phyloP scores from a whole-genome alignment of 2,888 invertebrate genomes.

The Strigamia transsilvanica region DNA sequence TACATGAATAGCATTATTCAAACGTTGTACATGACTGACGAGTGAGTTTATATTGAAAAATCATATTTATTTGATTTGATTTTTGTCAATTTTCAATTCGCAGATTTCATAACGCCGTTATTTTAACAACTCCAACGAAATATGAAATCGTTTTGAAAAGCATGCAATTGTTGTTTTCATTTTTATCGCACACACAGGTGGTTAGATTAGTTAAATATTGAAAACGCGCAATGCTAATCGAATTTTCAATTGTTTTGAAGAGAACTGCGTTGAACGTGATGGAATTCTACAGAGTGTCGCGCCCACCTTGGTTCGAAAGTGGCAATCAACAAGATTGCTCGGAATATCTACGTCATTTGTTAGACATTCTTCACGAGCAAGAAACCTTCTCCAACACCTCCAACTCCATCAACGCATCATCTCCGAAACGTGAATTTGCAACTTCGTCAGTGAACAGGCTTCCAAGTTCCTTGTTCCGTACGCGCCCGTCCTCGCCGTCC shows the following conservation, averaged over 20 bases:
- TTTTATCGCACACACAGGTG: slow-evolving; percentile 66
- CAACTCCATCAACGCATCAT: neutral
- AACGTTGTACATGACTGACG: slow-evolving; percentile 81
- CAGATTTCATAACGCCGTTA: slow-evolving; percentile 52
- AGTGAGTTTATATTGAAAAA: slow-evolving; percentile 62
- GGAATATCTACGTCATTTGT: slow-evolving; percentile 72
- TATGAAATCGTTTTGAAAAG: slow-evolving; percentile 71
- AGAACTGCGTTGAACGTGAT: slow-evolving; percentile 74
- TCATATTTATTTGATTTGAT: neutral
- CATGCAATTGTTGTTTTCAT: slow-evolving; percentile 77
- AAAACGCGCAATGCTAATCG: no score
- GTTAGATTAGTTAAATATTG: neutral
- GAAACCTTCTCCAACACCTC: slow-evolving; percentile 26
- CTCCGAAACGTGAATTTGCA: neutral
- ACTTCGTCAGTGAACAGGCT: neutral
- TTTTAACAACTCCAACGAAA: slow-evolving; percentile 59
- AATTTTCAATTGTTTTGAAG: slow-evolving; percentile 59
- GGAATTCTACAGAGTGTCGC: slow-evolving; percentile 75
- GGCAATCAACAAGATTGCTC: slow-evolving; percentile 89
- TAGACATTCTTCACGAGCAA: slow-evolving; percentile 56
- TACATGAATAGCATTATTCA: slow-evolving; percentile 90
- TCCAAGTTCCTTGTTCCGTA: neutral
- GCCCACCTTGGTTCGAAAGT: slow-evolving; percentile 79
- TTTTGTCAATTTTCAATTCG: neutral
- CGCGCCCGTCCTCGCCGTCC: neutral